Conservation (phyloP, 1,140 invertebrate species). For the Anoplophora glabripennis region DNA sequence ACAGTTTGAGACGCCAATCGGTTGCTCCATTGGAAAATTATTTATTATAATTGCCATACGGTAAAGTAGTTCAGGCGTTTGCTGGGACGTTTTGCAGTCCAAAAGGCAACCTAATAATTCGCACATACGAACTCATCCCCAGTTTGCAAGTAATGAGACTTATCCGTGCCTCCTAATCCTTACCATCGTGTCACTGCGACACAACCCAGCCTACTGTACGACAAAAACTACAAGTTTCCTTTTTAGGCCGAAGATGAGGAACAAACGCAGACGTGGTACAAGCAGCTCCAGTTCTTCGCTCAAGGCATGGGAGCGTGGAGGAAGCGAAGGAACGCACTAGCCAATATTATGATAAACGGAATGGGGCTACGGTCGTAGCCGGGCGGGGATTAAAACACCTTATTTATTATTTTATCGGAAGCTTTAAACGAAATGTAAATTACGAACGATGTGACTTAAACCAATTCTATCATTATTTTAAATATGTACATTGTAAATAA, state of each 20-base stretch:
- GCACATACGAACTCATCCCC: too few relatives aligned
- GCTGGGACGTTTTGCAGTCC: too few relatives aligned
- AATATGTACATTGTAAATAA: conserved; percentile 27
- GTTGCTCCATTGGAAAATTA: too few relatives aligned
- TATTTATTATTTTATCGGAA: background rate
- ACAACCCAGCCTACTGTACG: too few relatives aligned
- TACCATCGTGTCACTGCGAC: too few relatives aligned
- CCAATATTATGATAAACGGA: conserved; percentile 94
- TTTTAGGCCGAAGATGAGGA: conserved; percentile 82
- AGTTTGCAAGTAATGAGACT: too few relatives aligned
- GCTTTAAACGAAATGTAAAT: background rate
- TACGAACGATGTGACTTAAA: background rate
- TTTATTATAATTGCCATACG: too few relatives aligned
- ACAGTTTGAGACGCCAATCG: too few relatives aligned
- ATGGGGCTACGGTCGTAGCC: conserved; percentile 57
- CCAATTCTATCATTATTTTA: conserved; percentile 1
- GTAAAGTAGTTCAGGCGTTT: too few relatives aligned
- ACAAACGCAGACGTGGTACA: conserved; percentile 83
- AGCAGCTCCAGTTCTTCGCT: conserved; percentile 83
- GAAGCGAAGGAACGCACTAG: conserved; percentile 83
- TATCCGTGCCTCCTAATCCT: too few relatives aligned
- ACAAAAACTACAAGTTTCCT: too few relatives aligned
- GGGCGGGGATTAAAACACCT: background rate
- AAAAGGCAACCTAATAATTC: too few relatives aligned
- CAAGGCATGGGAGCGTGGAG: conserved; percentile 90